These are phyloP conservation scores for Drosophila ambigua DNA, from an alignment of 1,140 invertebrate genomes.

Conservation along the genomic window DNA sequence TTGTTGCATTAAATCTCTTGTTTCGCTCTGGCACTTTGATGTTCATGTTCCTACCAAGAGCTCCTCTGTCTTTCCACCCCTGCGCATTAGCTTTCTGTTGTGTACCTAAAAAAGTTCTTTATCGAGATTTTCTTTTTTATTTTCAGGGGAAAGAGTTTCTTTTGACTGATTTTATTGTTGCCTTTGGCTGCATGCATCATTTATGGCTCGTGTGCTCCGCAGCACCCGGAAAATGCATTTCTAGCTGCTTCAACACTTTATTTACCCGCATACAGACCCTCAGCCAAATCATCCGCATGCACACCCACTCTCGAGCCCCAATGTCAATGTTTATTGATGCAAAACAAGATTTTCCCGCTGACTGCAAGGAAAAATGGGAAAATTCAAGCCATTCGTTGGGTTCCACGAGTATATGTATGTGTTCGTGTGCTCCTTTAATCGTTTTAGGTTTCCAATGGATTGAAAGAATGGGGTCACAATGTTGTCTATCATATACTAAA, in stretches of 20 bases:
- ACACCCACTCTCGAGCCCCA: conserved; percentile 38
- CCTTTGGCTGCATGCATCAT: conserved; percentile 60
- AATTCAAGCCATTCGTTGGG: conserved; percentile 36
- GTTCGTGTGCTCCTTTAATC: conserved; percentile 34
- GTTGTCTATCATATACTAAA: background rate
- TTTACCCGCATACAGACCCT: conserved; percentile 19
- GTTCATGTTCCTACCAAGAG: background rate
- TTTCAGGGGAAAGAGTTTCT: conserved; percentile 1
- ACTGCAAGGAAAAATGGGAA: conserved; percentile 49
- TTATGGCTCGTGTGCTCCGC: conserved; percentile 37
- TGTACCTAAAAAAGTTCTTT: background rate
- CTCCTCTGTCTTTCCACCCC: background rate
- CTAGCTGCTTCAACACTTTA: conserved; percentile 35
- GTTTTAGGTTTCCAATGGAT: conserved; percentile 35
- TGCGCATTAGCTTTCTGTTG: conserved; percentile 13
- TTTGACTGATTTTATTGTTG: conserved; percentile 42
- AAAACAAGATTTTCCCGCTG: conserved; percentile 72
- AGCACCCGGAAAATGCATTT: conserved; percentile 49
- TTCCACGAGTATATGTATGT: conserved; percentile 2
- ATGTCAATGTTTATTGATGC: conserved; percentile 80
- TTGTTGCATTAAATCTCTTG: conserved; percentile 35
- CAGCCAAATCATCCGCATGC: conserved; percentile 1
- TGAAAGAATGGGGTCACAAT: conserved; percentile 6
- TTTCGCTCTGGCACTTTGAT: conserved; percentile 17
- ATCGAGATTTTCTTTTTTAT: conserved; percentile 16